These are phyloP conservation scores for Enteromius radiatus DNA, from an alignment of 2,797 vertebrate species.

Conservation along the genomic window DNA sequence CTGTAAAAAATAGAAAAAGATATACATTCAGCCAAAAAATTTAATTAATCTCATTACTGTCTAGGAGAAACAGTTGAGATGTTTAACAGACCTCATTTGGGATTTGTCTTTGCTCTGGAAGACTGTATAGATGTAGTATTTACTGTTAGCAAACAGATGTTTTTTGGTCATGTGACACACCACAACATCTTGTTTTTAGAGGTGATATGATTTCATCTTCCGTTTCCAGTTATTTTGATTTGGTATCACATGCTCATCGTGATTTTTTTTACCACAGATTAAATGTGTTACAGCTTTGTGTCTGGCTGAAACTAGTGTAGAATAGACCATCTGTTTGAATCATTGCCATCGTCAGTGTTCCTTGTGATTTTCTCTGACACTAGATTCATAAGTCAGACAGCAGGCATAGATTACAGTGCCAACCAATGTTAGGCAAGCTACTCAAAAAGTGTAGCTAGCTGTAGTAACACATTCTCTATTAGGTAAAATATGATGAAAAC, in stretches of 20 bases:
- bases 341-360: conserved; percentile 5
- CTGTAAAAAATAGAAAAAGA: neutral
- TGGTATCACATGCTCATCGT: neutral
- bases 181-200: neutral
- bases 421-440: conserved; percentile 1
- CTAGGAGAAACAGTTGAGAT: neutral
- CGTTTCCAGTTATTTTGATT: neutral
- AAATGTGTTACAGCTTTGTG: conserved; percentile 26
- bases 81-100: neutral
- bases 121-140: neutral
- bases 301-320: conserved; percentile 31
- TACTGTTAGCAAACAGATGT: neutral
- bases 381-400: conserved; percentile 32
- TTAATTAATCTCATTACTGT: neutral
- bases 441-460: neutral
- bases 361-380: conserved; percentile 23
- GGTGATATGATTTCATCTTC: neutral
- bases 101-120: neutral
- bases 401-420: conserved; percentile 16
- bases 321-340: conserved; percentile 34
- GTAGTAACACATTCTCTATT: neutral
- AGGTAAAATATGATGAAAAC: no score
- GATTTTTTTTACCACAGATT: neutral
- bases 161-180: neutral
- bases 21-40: neutral